Evolutionary conservation across 2,797 vertebrate genomes (phyloP), one percentile per base, ranked within the genome.

Genomic region (Melanotaenia maccullochi): DNA sequence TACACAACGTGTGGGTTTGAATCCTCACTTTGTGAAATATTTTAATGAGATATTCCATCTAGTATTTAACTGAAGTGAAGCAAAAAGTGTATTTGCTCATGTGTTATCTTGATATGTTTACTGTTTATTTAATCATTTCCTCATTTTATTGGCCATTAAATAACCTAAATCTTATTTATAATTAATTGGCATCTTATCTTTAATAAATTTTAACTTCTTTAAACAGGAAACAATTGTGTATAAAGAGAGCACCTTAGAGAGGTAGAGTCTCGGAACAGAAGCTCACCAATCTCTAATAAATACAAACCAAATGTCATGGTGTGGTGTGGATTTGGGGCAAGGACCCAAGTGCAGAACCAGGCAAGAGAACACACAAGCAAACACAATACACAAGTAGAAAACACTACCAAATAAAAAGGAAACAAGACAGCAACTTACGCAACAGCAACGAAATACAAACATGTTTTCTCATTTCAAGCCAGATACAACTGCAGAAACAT

Each of bases 1-100:
- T 51, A 66, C 52, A 83, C 73, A 78, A 65, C 63, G 49, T 52
- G 60, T 79, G 30, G 81, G 54, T 51, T 2, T 20, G 24, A 47
- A 33, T 32, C 7, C 25, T 51, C 33, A 62, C 56, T 59, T 12
- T 52, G 65, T 60, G 47, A 57, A 60, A 51, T 25, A 22, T 71
- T 73, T 73, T 9, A 44, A 59, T 61, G 1, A 22, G 71, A 69
- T 63, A 38, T 44, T 9, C 49, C 67, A 8, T 74, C 64, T 66
- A 75, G 49, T 54, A 68, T 66, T 68, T 38, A 20, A 69, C 14
- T 11, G n/a, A 52, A 52, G 20, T 22, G n/a, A 24, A 35, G 24
- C 44, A 24, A 5, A 25, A 52, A 13, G 9, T 22, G 6, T 9
- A 18, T 18, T 40, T 1, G 14, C 38, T 40, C 7, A 7, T 40